These are phyloP conservation scores for Rhineura floridana DNA, from an alignment of 2,113 vertebrate species.

Conservation along the genomic window DNA sequence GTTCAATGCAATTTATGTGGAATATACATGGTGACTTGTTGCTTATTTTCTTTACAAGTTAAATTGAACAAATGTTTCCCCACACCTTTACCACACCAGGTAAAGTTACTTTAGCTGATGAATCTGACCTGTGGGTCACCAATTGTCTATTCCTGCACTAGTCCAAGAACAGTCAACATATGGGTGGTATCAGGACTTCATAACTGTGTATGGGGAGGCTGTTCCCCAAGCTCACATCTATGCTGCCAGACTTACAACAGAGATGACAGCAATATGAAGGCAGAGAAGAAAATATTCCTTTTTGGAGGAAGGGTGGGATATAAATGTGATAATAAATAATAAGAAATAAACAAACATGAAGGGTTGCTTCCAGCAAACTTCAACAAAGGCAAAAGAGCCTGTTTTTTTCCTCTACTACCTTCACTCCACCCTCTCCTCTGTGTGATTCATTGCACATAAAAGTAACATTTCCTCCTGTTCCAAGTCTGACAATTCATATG, in stretches of 20 bases:
- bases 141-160: neutral
- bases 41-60: neutral
- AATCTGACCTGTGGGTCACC: neutral
- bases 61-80: neutral
- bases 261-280: neutral
- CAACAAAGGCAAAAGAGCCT: neutral
- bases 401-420: neutral
- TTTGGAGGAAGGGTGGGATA: too few species aligned
- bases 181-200: neutral
- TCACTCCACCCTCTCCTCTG: neutral
- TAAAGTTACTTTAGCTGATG: neutral
- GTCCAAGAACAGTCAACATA: neutral
- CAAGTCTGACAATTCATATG: neutral
- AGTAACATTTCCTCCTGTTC: neutral
- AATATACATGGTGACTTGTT: neutral
- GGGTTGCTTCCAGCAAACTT: neutral
- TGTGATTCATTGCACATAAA: neutral
- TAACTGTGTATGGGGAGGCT: neutral
- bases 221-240: neutral
- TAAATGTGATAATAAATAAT: too few species aligned
- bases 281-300: too few species aligned
- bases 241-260: neutral
- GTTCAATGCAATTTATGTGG: neutral
- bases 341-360: too few species aligned
- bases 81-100: neutral